phyloP scores from a whole-genome alignment of 2,888 invertebrate genomes.

The Ctenicera cuprea region DNA sequence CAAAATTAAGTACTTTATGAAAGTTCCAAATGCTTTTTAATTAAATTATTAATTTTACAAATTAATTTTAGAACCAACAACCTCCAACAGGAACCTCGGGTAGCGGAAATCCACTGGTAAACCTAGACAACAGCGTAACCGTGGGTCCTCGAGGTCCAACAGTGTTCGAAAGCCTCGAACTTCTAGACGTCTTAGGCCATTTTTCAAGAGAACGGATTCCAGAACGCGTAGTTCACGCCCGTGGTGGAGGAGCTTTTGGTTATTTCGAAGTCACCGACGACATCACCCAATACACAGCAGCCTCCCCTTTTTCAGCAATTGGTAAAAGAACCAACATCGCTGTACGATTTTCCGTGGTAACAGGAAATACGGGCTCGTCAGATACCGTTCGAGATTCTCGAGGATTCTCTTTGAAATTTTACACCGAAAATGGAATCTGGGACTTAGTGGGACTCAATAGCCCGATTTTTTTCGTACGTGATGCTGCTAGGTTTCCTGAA shows the following conservation, averaged over 20 bases:
- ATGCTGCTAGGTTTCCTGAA: slow-evolving; percentile 92
- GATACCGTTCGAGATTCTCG: slow-evolving; percentile 93
- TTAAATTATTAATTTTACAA: too few species aligned
- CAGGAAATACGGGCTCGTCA: slow-evolving; percentile 92
- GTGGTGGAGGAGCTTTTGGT: slow-evolving; percentile 92
- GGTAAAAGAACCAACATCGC: slow-evolving; percentile 90
- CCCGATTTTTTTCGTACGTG: slow-evolving; percentile 93
- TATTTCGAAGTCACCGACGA: slow-evolving; percentile 93
- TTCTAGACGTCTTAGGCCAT: slow-evolving; percentile 86
- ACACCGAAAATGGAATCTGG: slow-evolving; percentile 94
- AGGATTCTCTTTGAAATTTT: slow-evolving; percentile 95
- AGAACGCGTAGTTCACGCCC: slow-evolving; percentile 96
- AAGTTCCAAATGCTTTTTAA: too few species aligned
- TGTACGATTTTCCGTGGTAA: slow-evolving; percentile 89
- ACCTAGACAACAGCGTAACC: slow-evolving; percentile 86
- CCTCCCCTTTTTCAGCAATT: slow-evolving; percentile 83
- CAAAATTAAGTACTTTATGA: too few species aligned
- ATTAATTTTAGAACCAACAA: too few species aligned
- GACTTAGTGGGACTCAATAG: slow-evolving; percentile 96
- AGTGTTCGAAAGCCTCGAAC: slow-evolving; percentile 88
- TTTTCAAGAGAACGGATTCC: slow-evolving; percentile 96
- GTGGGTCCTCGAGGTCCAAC: slow-evolving; percentile 91
- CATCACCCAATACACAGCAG: slow-evolving; percentile 86
- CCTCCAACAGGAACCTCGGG: slow-evolving; percentile 77
- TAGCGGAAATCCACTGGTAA: slow-evolving; percentile 87